Base-by-base conservation (phyloP, 2,113 vertebrate species). In the Lepisosteus osseus region DNA sequence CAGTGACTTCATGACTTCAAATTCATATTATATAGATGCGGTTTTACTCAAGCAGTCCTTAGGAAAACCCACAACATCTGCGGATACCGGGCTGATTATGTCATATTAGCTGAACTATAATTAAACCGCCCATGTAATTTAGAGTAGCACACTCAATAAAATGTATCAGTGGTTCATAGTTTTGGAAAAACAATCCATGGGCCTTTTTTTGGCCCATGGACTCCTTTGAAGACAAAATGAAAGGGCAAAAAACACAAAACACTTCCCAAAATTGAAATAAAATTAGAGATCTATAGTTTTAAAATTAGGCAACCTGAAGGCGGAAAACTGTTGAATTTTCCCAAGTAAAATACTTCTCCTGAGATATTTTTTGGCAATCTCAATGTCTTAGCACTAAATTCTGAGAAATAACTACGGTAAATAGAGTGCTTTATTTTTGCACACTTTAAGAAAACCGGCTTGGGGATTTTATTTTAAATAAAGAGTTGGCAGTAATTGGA, bases 81-180 rank as follows among this genome's bases (percentile, higher is more conserved):
- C 56, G 74, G 65, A 77, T 80, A 69, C 56, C 79, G 75, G 45
- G 43, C 70, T 71, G 71, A 79, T 86, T 83, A 82, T 80, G 83
- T 85, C 87, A 87, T 84, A 78, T 80, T 80, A 77, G 71, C 81
- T 80, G 76, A 82, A 69, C 80, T 80, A 54, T 82, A 85, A 86
- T 86, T 82, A 81, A 55, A 78, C 77, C 76, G 67, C 62, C 77
- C 85, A 70, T 78, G 71, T 76, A 74, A 80, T 79, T 82, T 77
- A 70, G 63, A 70, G 63, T 79, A 80, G 62, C 54, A 42, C 41
- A 41, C 5, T 43, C 14, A 40, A 62, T 66, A 42, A 68, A 41
- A 68, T n/a, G 47, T 51, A 56, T 41, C 14, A 40, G 11, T 67
- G 42, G 41, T 44, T 40, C 63, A 63, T 47, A 57, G 44, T 68